Conservation (phyloP, 2,113 vertebrate species). For the Tor tambroides region DNA sequence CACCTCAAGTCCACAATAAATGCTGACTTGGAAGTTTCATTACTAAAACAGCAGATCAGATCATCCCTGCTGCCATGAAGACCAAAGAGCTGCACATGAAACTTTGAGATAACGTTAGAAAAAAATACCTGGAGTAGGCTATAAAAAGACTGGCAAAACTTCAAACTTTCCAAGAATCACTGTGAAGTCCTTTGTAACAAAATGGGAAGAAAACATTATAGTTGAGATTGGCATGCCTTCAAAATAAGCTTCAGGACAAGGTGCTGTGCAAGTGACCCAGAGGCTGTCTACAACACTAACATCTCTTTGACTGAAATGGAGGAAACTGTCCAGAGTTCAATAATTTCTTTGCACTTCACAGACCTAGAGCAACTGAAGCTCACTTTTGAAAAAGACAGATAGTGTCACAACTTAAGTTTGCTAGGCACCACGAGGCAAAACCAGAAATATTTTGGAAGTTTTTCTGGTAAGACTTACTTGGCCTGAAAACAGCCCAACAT, state of each 20-base stretch:
- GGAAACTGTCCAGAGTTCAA: conserved; percentile 7
- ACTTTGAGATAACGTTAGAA: background rate
- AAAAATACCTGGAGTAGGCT: background rate
- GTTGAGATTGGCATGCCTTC: background rate
- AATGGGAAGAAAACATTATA: background rate
- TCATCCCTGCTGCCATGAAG: conserved; percentile 20
- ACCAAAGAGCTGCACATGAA: background rate
- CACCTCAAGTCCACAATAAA: background rate
- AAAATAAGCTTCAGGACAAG: conserved; percentile 19
- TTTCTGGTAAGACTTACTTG: background rate
- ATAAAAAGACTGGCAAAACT: background rate
- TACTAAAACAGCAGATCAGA: conserved; percentile 2
- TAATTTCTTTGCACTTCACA: conserved; percentile 22
- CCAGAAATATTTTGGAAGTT: background rate
- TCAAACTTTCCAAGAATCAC: conserved; percentile 11
- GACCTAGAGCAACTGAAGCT: conserved; percentile 3
- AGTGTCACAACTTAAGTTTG: background rate
- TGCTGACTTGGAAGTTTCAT: background rate
- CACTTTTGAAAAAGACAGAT: conserved; percentile 8
- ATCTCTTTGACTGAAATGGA: conserved; percentile 13
- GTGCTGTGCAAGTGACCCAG: conserved; percentile 20
- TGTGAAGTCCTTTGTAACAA: conserved; percentile 25
- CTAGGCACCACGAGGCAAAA: background rate
- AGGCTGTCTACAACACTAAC: background rate
- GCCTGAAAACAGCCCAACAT: background rate